Base-by-base conservation (phyloP, 1,140 invertebrate species). In the Pseudomyrmex dendroicus region DNA sequence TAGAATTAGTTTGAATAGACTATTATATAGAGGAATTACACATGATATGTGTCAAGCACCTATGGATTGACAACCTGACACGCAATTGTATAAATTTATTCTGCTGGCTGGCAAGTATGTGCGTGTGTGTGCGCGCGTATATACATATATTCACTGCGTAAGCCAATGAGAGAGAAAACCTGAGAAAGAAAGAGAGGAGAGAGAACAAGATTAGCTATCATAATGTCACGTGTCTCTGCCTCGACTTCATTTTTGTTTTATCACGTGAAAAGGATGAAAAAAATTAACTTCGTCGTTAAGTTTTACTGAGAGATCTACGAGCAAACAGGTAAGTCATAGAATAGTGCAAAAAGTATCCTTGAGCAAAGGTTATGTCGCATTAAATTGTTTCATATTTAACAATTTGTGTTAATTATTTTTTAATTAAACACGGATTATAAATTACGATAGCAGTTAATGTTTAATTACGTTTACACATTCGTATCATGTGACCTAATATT, bases 191-290 rank as follows among this genome's bases (percentile, higher is more conserved):
- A 4, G 35, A 35, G 35, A 35, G 35, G 5, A 7, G 35, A 35
- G 35, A 35, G 35, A 35, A 70, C 56, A 54, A 70, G 76, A 80
- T 80, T 83, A 85, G 54, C 67, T 86, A 87, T 87, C 86, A 85
- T 87, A 78, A 85, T 85, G 86, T 89, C 87, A 89, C 87, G 87
- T 89, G 87, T 85, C 84, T 66, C 56, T 83, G 46, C 35, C 48
- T 61, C 54, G 77, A 59, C 74, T 88, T 88, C 83, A 62, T 87
- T 85, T 73, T 82, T 77, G 86, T 87, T 88, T 88, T 88, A 88
- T 89, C 86, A 88, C 87, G 87, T 89, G 87, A 83, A 89, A 88
- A 89, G 84, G 73, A 74, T 83, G 70, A 87, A 85, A 85, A 85
- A 88, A 88, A 74, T 85, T 52, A 62, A 77, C 61, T 85, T 83